phyloP scores from a whole-genome alignment of 2,888 invertebrate genomes.

The Ypsolopha sequella region DNA sequence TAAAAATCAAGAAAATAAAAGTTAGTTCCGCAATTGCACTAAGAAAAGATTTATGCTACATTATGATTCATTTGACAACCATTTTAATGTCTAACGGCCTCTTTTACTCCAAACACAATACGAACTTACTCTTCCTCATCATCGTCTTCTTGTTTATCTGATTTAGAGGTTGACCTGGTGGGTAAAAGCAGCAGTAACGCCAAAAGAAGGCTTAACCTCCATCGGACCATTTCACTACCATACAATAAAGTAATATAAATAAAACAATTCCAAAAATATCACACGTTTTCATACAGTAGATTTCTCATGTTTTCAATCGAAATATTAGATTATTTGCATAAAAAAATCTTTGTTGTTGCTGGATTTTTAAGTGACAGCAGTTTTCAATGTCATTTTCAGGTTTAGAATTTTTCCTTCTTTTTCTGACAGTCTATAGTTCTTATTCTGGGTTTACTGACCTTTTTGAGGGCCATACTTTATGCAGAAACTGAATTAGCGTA shows the following conservation, averaged over 20 bases:
- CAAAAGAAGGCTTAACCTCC: constrained; percentile 43
- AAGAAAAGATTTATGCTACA: too few species aligned
- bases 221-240: constrained; percentile 44
- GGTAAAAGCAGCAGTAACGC: constrained; percentile 45
- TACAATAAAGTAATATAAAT: background rate
- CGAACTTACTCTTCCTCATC: constrained; percentile 41
- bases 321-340: constrained; percentile 20
- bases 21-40: too few species aligned
- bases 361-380: constrained; percentile 29
- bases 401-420: constrained; percentile 45
- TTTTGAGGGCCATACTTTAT: background rate
- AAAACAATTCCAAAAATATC: constrained; percentile 12
- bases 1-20: too few species aligned
- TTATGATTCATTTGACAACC: too few species aligned
- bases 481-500: too few species aligned
- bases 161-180: constrained; percentile 25
- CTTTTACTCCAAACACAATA: too few species aligned
- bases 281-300: constrained; percentile 30
- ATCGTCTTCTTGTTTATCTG: constrained; percentile 36
- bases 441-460: background rate
- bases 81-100: too few species aligned
- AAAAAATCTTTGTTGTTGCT: constrained; percentile 17
- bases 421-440: constrained; percentile 11
- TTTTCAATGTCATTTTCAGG: constrained; percentile 34
- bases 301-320: constrained; percentile 44